Conservation (phyloP, 1,140 invertebrate species). For the Patella vulgata region DNA sequence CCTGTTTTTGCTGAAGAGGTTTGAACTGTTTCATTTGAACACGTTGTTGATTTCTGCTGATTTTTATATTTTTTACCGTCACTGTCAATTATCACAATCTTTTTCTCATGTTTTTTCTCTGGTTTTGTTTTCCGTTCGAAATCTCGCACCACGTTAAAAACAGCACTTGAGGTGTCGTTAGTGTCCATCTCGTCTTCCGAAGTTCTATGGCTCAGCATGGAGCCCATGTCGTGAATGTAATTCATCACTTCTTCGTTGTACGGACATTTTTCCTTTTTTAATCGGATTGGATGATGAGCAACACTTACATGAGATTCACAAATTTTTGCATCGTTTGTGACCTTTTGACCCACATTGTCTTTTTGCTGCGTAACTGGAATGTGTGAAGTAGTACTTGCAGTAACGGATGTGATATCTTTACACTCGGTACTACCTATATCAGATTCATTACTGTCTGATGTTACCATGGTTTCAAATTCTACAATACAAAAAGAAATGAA, state of each 20-base stretch:
- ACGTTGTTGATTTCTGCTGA: constrained; percentile 13
- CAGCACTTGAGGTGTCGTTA: constrained; percentile 33
- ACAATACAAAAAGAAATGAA: no score
- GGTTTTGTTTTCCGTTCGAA: constrained; percentile 46
- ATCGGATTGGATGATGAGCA: not conserved
- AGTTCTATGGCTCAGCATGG: constrained; percentile 37
- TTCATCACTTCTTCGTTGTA: constrained; percentile 47
- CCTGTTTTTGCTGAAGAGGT: not conserved
- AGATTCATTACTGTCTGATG: no score
- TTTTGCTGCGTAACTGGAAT: no score
- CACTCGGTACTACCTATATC: no score
- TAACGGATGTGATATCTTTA: no score
- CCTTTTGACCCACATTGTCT: not conserved
- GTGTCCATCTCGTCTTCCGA: constrained; percentile 22
- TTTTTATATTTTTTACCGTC: constrained; percentile 13
- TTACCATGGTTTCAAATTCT: no score
- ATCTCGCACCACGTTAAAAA: constrained; percentile 48
- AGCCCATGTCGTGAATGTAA: constrained; percentile 54
- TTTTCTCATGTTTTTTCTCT: constrained; percentile 17
- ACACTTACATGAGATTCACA: not conserved
- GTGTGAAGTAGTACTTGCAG: no score
- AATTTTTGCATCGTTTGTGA: not conserved
- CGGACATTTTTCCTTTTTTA: constrained; percentile 9
- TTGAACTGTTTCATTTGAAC: not conserved
- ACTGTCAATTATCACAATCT: constrained; percentile 50